Conservation (phyloP, 2,888 invertebrate species). For the Baccha elongata region DNA sequence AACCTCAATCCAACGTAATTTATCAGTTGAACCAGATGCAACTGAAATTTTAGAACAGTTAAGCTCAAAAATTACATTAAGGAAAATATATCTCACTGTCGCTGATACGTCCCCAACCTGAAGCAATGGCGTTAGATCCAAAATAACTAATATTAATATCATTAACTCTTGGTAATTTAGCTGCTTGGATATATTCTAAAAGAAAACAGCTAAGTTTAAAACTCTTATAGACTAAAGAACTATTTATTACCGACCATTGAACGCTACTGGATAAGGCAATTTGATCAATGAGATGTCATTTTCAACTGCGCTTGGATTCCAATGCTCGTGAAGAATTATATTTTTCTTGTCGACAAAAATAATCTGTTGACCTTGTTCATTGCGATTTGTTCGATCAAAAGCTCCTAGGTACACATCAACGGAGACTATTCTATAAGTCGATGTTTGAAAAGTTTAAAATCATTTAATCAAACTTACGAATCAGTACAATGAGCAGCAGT, state of each 20-base stretch:
- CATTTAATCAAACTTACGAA: constrained; percentile 17
- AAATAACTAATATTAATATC: constrained; percentile 77
- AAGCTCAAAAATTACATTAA: too few relatives aligned
- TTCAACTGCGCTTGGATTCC: constrained; percentile 77
- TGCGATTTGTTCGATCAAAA: constrained; percentile 75
- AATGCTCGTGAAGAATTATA: constrained; percentile 80
- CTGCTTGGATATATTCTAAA: constrained; percentile 76
- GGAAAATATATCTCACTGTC: constrained; percentile 76
- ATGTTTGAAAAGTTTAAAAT: background rate
- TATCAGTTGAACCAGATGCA: constrained; percentile 74
- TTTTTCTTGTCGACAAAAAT: constrained; percentile 74
- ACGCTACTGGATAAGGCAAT: constrained; percentile 79
- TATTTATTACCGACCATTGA: constrained; percentile 78
- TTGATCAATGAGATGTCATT: constrained; percentile 83
- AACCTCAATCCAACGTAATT: constrained; percentile 75
- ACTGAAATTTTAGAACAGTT: constrained; percentile 59
- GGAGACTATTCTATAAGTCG: constrained; percentile 75
- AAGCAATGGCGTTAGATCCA: constrained; percentile 78
- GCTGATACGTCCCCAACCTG: constrained; percentile 82
- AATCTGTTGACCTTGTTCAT: constrained; percentile 76
- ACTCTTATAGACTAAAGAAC: background rate
- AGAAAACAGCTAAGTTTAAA: background rate
- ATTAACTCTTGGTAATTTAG: constrained; percentile 75
- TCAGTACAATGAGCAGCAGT: constrained; percentile 80
- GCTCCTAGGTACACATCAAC: constrained; percentile 78